phyloP scores from a whole-genome alignment of 1,140 invertebrate genomes.

The Trichomalopsis sarcophagae region DNA sequence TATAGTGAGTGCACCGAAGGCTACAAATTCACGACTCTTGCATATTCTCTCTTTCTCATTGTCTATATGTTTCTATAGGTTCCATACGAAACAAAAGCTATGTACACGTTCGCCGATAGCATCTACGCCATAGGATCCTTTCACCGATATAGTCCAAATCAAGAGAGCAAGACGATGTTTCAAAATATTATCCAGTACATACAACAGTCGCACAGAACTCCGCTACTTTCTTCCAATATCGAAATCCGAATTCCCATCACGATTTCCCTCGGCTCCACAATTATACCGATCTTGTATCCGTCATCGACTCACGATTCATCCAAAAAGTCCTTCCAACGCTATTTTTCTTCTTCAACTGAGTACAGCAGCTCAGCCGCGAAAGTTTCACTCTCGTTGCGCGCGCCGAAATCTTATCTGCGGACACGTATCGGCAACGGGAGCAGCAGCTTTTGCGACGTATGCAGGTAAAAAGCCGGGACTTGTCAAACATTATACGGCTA shows the following conservation, averaged over 20 bases:
- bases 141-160: neutral
- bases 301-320: neutral
- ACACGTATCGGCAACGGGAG: neutral
- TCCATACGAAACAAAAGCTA: neutral
- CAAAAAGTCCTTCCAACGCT: neutral
- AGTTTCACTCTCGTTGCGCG: constrained; percentile 28
- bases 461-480: neutral
- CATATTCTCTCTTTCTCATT: too few relatives aligned
- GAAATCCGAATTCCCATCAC: too few relatives aligned
- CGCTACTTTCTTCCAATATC: neutral
- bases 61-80: neutral
- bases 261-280: too few relatives aligned
- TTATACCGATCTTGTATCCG: neutral
- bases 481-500: constrained; percentile 1
- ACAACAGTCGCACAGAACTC: neutral
- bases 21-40: too few relatives aligned
- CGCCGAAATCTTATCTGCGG: constrained; percentile 18
- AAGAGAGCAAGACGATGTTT: neutral
- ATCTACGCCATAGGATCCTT: neutral
- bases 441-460: neutral
- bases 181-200: neutral
- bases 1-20: too few relatives aligned
- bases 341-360: neutral
- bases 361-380: constrained; percentile 3
- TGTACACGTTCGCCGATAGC: neutral